These are phyloP conservation scores for Drosophila varians DNA, from an alignment of 1,140 invertebrate genomes.

Conservation along the genomic window DNA sequence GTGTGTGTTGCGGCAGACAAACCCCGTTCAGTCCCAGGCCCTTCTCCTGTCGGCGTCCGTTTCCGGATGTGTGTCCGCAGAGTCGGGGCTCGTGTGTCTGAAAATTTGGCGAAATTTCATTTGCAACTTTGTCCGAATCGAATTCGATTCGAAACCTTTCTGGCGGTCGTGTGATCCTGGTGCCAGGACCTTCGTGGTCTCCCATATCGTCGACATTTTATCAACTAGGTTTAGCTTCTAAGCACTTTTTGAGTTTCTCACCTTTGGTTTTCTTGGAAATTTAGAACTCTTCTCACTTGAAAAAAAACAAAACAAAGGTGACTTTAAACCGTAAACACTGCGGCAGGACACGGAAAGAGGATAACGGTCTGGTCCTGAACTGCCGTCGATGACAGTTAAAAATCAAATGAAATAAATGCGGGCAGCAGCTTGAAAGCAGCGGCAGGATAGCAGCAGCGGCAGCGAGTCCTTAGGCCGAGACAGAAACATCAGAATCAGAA, in stretches of 20 bases:
- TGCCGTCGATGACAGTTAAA: conserved; percentile 80
- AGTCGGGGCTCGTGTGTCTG: background rate
- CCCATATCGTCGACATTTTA: no score
- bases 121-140: conserved; percentile 66
- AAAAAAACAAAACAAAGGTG: background rate
- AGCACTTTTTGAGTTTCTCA: conserved; percentile 7
- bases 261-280: background rate
- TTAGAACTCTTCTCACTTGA: background rate
- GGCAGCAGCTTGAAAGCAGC: conserved; percentile 14
- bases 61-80: conserved; percentile 1
- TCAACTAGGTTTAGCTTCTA: no score
- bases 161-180: conserved; percentile 42
- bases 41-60: background rate
- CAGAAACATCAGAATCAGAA: conserved; percentile 16
- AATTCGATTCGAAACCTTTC: conserved; percentile 79
- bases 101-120: conserved; percentile 67
- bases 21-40: background rate
- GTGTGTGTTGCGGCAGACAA: conserved; percentile 12
- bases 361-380: conserved; percentile 30
- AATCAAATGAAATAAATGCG: conserved; percentile 82
- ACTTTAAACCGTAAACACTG: background rate
- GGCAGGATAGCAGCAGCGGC: conserved; percentile 15
- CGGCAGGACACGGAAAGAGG: background rate
- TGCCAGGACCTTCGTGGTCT: no score
- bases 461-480: conserved; percentile 45